Conservation (phyloP, 2,888 invertebrate species). For the Ptilodon capucinus region DNA sequence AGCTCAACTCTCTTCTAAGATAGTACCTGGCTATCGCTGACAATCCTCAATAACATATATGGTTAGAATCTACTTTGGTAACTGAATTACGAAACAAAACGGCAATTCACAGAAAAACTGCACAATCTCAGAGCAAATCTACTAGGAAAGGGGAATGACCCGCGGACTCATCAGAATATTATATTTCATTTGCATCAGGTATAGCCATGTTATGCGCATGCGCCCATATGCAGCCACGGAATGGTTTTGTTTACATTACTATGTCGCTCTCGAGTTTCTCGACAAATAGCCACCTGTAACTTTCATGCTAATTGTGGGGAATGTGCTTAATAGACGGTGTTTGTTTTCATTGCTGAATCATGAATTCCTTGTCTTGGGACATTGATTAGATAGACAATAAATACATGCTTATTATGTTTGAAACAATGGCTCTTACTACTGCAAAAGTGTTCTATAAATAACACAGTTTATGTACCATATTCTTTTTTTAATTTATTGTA, state of each 20-base stretch:
- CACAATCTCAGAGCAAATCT: background rate
- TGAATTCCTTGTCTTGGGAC: background rate
- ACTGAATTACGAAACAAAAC: background rate
- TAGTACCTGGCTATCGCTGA: background rate
- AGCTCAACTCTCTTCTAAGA: no score
- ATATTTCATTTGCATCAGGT: conserved; percentile 37
- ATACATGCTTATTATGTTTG: no score
- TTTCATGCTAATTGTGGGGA: conserved; percentile 24
- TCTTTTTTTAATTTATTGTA: no score
- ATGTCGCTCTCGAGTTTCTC: conserved; percentile 43
- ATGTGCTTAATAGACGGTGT: conserved; percentile 21
- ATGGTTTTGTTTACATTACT: conserved; percentile 44
- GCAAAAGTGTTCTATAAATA: no score
- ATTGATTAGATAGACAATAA: no score
- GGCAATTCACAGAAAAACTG: background rate
- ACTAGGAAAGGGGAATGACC: conserved; percentile 63
- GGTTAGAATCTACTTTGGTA: background rate
- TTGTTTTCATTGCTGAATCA: background rate
- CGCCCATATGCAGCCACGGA: conserved; percentile 39
- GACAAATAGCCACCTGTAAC: conserved; percentile 21
- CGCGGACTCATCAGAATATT: conserved; percentile 47
- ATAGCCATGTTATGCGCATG: conserved; percentile 25
- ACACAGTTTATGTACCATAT: no score
- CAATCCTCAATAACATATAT: no score
- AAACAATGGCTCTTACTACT: no score